Percentiles rank a stretch among this genome's conserved stretches.
These are phyloP conservation scores for Vannuccia rotundouncinata DNA, from an alignment of 2,888 invertebrate genomes.

Conservation along the genomic window DNA sequence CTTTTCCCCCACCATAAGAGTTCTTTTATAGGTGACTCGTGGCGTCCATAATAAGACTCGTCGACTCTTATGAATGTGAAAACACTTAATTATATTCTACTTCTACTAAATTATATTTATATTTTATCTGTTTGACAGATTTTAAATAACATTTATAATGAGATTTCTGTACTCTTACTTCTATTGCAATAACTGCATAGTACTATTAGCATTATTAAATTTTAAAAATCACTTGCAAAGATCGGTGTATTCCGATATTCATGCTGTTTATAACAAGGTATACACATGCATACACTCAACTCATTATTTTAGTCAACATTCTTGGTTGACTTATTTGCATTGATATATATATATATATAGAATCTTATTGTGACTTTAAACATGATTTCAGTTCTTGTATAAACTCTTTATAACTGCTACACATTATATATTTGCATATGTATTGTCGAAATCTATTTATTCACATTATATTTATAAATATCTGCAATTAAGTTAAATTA, in stretches of 20 bases:
- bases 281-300: background rate
- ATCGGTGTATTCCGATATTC: background rate
- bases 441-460: background rate
- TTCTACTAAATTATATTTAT: conserved; percentile 11
- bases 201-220: background rate
- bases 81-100: background rate
- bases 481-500: conserved; percentile 2
- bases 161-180: background rate
- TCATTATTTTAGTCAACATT: background rate
- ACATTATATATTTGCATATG: conserved; percentile 19
- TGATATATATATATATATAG: conserved; percentile 13
- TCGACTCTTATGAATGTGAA: background rate
- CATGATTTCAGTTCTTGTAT: background rate
- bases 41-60: background rate
- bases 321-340: background rate
- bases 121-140: background rate
- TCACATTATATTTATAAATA: background rate
- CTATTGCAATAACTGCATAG: background rate
- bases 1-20: background rate
- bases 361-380: conserved; percentile 14
- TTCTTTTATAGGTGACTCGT: background rate
- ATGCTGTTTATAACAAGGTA: background rate
- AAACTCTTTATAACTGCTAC: conserved; percentile 7
- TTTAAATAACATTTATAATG: conserved; percentile 1
- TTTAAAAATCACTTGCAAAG: background rate